Percentiles rank a stretch among this genome's conserved stretches.
phyloP scores from a whole-genome alignment of 2,113 vertebrate species.

The Dryoscopus gambensis region DNA sequence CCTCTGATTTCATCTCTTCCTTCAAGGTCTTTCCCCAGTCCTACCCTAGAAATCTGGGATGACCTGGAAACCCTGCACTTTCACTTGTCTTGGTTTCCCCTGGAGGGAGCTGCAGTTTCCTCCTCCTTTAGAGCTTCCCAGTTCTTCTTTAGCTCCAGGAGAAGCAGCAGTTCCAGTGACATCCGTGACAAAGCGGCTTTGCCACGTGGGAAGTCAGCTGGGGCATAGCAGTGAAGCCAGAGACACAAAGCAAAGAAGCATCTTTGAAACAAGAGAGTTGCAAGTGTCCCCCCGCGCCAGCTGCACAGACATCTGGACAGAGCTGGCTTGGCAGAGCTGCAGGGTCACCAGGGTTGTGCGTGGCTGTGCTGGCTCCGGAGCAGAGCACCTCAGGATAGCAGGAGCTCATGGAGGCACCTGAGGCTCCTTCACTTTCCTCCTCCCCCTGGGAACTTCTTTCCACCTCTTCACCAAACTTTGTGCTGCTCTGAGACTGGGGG shows the following conservation, averaged over 20 bases:
- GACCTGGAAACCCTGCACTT: background rate
- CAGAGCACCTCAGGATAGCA: background rate
- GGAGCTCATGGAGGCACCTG: background rate
- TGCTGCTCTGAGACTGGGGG: background rate
- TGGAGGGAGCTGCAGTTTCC: background rate
- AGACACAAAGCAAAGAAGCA: background rate
- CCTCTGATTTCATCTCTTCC: background rate
- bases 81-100: background rate
- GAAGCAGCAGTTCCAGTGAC: background rate
- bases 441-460: background rate
- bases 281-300: background rate
- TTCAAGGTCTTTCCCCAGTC: background rate
- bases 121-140: background rate
- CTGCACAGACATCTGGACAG: conserved; percentile 1
- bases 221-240: background rate
- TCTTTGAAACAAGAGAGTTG: background rate
- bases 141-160: background rate
- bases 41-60: background rate
- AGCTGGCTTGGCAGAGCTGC: background rate
- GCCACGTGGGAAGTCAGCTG: background rate
- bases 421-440: background rate
- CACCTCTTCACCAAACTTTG: background rate
- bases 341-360: background rate
- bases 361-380: fast-evolving
- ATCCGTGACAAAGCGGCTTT: background rate